Conservation (phyloP, 1,140 invertebrate genomes). For the Polypedilum vanderplanki region DNA sequence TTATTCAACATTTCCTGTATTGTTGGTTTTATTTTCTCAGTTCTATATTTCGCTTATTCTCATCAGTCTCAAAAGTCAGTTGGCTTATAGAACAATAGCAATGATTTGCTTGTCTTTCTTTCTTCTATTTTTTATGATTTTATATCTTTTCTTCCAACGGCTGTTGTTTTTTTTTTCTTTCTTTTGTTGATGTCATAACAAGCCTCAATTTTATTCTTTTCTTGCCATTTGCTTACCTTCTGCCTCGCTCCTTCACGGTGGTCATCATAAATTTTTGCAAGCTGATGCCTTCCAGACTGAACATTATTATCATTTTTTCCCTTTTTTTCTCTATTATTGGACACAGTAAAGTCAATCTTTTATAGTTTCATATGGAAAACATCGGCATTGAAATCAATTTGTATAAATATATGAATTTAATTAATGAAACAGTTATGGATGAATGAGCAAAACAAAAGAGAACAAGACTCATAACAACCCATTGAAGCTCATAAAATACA, state of each 20-base stretch:
- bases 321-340: too few species aligned
- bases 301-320: background rate
- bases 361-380: too few species aligned
- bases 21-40: background rate
- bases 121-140: background rate
- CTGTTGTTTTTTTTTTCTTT: background rate
- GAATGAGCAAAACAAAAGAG: background rate
- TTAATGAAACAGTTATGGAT: conserved; percentile 1
- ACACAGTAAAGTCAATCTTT: too few species aligned
- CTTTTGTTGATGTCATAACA: conserved; percentile 22
- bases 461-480: background rate
- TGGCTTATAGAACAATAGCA: conserved; percentile 4
- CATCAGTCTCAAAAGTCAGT: background rate
- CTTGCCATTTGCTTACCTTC: background rate
- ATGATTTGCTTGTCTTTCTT: conserved; percentile 18
- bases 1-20: conserved; percentile 18
- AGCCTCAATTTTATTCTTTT: background rate
- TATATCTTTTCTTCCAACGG: background rate
- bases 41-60: background rate
- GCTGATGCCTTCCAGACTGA: conserved; percentile 5
- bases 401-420: conserved; percentile 27
- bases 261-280: conserved; percentile 26
- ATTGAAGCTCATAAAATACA: background rate
- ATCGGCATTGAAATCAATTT: background rate
- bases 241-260: conserved; percentile 10